A percentile compares a stretch with the other conserved stretches of the same genome.
These are phyloP conservation scores for Acinonyx jubatus DNA, from an alignment of 2,113 vertebrate species.

Conservation along the genomic window DNA sequence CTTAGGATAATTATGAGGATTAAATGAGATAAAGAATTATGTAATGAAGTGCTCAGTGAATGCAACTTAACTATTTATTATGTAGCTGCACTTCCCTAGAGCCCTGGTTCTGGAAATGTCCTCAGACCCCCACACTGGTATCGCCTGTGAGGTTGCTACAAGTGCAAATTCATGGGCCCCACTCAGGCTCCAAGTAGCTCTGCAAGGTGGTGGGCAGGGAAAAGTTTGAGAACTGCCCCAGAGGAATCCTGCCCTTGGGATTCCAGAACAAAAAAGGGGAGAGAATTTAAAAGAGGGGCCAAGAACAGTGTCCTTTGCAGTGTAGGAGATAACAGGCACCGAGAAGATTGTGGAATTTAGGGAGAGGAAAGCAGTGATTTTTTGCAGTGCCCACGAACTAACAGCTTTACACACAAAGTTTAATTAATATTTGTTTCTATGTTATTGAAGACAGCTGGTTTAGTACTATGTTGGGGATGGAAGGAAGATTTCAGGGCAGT, in stretches of 20 bases:
- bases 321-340: background rate
- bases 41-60: background rate
- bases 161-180: background rate
- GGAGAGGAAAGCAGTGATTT: background rate
- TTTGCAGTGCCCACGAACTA: background rate
- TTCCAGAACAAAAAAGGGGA: background rate
- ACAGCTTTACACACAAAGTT: background rate
- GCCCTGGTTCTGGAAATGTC: background rate
- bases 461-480: background rate
- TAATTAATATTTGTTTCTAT: background rate
- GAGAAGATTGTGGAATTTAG: background rate
- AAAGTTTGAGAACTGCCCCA: background rate
- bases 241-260: background rate
- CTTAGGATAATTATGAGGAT: background rate
- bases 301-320: background rate
- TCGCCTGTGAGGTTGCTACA: background rate
- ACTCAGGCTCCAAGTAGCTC: background rate
- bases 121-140: background rate
- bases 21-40: background rate
- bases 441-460: background rate
- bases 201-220: too few relatives aligned
- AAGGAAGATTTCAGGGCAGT: background rate
- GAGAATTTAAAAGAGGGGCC: background rate
- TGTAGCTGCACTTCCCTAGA: background rate
- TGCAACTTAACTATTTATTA: background rate